Base-by-base conservation (phyloP, 2,888 invertebrate species). In the Drosophila longiperda region DNA sequence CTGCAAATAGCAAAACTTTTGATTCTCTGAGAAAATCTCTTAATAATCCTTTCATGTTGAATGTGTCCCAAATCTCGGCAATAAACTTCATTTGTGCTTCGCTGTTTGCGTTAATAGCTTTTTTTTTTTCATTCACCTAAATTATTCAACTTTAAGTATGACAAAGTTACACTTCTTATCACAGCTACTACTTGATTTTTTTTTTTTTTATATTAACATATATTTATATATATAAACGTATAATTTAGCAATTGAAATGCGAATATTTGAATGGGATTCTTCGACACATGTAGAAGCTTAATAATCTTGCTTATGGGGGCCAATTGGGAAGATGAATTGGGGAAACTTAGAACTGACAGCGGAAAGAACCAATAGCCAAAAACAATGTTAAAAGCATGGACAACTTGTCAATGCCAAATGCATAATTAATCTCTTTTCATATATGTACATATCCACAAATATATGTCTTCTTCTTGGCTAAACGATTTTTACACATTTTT, bases 11-110 rank as follows among this genome's bases (percentile, higher is more conserved):
- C 67, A 71, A 80, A 80, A 80, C 73, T 80, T 80, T 80, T 80
- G 73, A 80, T 71, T 67, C 69, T 66, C 66, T 52, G 68, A 15
- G 66, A 62, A 73, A 80, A 80, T 73, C 75, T 68, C 77, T 68
- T 80, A 76, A 73, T 80, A 80, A 80, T 80, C 80, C 77, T 77
- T 80, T 76, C 73, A 71, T 75, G 66, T 79, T 66, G 53, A 65
- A 63, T 68, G 64, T 76, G 76, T 68, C 29, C 54, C 64, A 73
- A 78, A 78, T 77, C 73, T 63, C 40, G 59, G 61, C 58, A 54
- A 70, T 76, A 70, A 74, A 75, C 70, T 69, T 45, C 54, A 40
- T 63, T 68, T 69, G 62, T 32, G 33, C 54, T 49, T 68, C 26
- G 52, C 52, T 73, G 57, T 42, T 52, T 57, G 40, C 55, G 38